Percentiles rank a stretch among this genome's conserved stretches.
phyloP scores from a whole-genome alignment of 2,888 invertebrate genomes.

The Mythimna ferrago region DNA sequence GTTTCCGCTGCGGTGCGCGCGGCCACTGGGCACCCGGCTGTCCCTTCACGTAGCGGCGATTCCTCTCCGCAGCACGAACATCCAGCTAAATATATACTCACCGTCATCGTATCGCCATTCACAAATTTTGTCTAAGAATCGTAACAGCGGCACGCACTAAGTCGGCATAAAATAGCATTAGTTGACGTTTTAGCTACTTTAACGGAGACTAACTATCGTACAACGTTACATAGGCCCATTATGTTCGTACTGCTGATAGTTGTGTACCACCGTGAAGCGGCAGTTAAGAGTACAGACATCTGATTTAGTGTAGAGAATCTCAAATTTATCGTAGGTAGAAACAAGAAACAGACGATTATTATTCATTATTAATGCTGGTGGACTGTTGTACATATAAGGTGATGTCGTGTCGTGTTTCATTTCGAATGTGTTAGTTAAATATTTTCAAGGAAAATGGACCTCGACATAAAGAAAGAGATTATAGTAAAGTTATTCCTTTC shows the following conservation, averaged over 20 bases:
- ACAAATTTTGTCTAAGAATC: conserved; percentile 18
- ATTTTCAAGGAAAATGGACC: background rate
- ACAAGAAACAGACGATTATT: conserved; percentile 5
- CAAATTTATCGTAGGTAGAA: conserved; percentile 4
- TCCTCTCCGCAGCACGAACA: conserved; percentile 31
- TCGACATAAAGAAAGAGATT: conserved; percentile 2
- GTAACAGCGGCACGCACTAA: conserved; percentile 13
- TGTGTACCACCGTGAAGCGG: background rate
- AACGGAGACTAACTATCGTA: conserved; percentile 6
- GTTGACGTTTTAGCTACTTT: conserved; percentile 7
- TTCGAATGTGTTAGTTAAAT: background rate
- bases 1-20: conserved; percentile 89
- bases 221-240: background rate
- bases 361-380: background rate
- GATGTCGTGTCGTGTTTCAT: background rate
- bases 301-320: background rate
- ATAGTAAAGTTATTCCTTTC: background rate
- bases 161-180: background rate
- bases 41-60: conserved; percentile 67
- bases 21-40: conserved; percentile 90
- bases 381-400: background rate
- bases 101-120: conserved; percentile 42
- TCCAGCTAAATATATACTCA: conserved; percentile 31
- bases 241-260: conserved; percentile 12
- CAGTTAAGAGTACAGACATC: background rate